Evolutionary conservation across 2,888 invertebrate genomes (phyloP), one percentile per base, ranked within the genome.

Genomic region (Diaphora mendica): DNA sequence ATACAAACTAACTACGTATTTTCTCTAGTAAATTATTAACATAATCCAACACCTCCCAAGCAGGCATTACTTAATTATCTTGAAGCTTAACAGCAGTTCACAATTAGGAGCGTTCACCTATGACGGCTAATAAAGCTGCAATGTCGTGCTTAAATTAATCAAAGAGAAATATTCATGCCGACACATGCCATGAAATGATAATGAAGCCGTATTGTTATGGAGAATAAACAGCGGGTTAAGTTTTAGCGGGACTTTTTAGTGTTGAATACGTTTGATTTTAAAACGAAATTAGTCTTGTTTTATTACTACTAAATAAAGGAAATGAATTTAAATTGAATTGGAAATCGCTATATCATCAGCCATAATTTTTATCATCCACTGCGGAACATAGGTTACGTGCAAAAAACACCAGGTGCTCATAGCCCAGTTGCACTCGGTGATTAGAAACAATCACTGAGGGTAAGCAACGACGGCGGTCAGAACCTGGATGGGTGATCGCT

Each of bases 161-260:
- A 95, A 93, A 95, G 93, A 88, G 94, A 94, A 94, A 94, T 94
- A 94, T 95, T 94, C 93, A 94, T 93, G 93, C 91, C 91, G 91
- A 94, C 94, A 94, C 93, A 94, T 93, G 93, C 94, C 93, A 93
- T 94, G 93, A 93, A 94, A 94, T 93, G 91, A 93, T 94, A 94
- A 95, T 95, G 94, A 94, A 94, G 93, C 87, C 88, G 87, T 90
- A 90, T 92, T 85, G 88, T 85, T 77, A 79, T 76, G 35, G 77
- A 86, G 86, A 48, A 26, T 70, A 83, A 81, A 5, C 2, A 82
- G 88, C 88, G 87, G 71, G n/a, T 8, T 30, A 3, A 7, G 1
- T 1, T 48, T 75, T 4, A 39, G 8, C 9, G 9, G 2, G 9
- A 65, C 44, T 67, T 11, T 42, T 26, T 48, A 20, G n/a, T 17